Evolutionary conservation across 2,888 invertebrate species (phyloP), one percentile per base, ranked within the genome.

Genomic region (Troilus luridus): DNA sequence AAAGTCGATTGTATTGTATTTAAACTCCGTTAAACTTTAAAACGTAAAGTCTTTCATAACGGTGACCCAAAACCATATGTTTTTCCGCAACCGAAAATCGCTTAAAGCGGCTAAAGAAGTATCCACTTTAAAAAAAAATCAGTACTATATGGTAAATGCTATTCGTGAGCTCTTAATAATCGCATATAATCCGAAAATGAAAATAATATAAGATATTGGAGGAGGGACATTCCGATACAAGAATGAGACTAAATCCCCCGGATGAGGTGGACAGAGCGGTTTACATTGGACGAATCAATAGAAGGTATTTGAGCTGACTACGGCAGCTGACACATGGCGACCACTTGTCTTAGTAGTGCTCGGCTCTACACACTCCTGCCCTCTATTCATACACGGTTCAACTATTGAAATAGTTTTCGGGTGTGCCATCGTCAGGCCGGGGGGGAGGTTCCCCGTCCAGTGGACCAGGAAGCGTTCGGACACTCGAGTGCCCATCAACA

Each of bases 371-470:
- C 27, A 19, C 1, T 88, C 11, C 88, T 88, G 56, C 88, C 21
- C 88, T 88, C 60, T 88, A 59, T 60, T 88, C 88, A 88, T 21
- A 62, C 62, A 10, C 41, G 8, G 85, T 21, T 58, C 85, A 58
- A 85, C 85, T 85, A 85, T 58, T 56, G 85, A 58, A 58, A 85
- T 85, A 85, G 85, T 85, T 85, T 85, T 85, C 85, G 85, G 85
- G n/a, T 58, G 56, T 85, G 72, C 72, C 72, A 77, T 77, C 72
- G 24, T 41, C 72, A 77, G 72, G 72, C 41, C 27, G 27, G 72
- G 6, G n/a, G 1, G 3, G 27, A 77, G 27, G 27, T 2, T 27
- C 9, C 72, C 72, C 12, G 0, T 41, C 7, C 8, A 7, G 27
- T 27, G 41, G 41, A 77, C 27, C 19, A 77, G 72, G 72, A 77